Evolutionary conservation across 2,797 vertebrate species (phyloP), one percentile per base, ranked within the genome.

Genomic region (Eospalax fontanierii): DNA sequence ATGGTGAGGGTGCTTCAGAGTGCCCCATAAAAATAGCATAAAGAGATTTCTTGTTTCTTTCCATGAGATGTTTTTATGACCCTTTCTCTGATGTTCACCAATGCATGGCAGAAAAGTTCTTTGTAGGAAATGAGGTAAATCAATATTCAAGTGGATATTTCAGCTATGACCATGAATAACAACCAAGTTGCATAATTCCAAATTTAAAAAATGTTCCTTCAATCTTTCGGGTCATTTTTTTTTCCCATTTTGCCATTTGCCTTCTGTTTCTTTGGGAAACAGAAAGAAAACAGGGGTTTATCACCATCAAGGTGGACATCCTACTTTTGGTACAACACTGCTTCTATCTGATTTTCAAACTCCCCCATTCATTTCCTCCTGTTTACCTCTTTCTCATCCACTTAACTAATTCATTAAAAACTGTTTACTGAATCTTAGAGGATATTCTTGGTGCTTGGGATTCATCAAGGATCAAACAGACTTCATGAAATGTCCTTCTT

Each of bases 91-190:
- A 83, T 93, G 19, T n/a, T 82, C 81, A 88, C 26, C 16, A 79
- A 26, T 71, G 50, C 46, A 28, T 22, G 22, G 22, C n/a, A 91
- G 81, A 38, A 65, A 76, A 30, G 65, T 89, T 78, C 15, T 24
- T 40, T 38, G 30, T 87, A 63, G 33, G 85, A 88, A 94, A 61
- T 74, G 30, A 35, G 35, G 59, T 73, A 82, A 87, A 18, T 33
- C 16, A 96, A 86, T 87, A 93, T 40, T 86, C 81, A 94, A 50
- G 59, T 43, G 71, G 30, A 21, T 65, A 8, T 54, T 87, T 94
- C 6, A 73, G 6, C 38, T 79, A 40, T 57, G 38, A 21, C 38
- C 65, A 8, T 35, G 38, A 73, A 85, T 59, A 68, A 74, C 66
- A 91, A 74, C 30, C 24, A 91, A 90, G 65, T 15, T 73, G 9